Evolutionary conservation across 2,113 vertebrate species (phyloP).

Genomic region (Rhea pennata): DNA sequence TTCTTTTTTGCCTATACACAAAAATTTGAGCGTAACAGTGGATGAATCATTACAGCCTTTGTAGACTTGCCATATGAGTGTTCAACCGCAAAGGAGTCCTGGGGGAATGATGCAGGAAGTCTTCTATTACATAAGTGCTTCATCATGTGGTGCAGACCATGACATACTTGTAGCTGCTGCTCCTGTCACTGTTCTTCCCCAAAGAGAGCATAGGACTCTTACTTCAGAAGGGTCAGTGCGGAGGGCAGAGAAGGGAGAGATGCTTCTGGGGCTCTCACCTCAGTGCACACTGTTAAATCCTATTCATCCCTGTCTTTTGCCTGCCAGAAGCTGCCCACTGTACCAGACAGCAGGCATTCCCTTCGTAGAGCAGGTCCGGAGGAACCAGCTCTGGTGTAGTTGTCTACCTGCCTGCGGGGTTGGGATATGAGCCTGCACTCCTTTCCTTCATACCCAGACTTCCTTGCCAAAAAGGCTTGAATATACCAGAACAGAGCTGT

Average conservation of each 20-base stretch:
- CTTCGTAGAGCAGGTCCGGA: not conserved
- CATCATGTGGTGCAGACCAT: not conserved
- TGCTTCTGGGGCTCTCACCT: not conserved
- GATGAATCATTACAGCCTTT: not conserved
- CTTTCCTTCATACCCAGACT: not conserved
- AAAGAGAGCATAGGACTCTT: not conserved
- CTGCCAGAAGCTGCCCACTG: not conserved
- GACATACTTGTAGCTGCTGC: not conserved
- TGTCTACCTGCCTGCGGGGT: not conserved
- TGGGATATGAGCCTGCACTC: not conserved
- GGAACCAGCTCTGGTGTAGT: not conserved
- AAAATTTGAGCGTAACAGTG: not conserved
- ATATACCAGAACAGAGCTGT: not conserved
- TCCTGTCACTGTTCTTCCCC: not conserved
- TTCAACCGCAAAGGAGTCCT: not conserved
- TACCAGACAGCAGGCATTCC: not conserved
- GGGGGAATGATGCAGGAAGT: not conserved
- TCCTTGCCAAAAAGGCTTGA: not conserved
- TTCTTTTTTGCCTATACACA: not conserved
- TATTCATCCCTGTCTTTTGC: not conserved
- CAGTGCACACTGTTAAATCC: not conserved
- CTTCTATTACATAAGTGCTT: not conserved
- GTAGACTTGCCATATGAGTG: not conserved
- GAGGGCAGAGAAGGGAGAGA: not conserved
- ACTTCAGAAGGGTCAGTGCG: not conserved